Evolutionary conservation across 2,888 invertebrate species (phyloP).

Genomic region (Nesidiocoris tenuis): DNA sequence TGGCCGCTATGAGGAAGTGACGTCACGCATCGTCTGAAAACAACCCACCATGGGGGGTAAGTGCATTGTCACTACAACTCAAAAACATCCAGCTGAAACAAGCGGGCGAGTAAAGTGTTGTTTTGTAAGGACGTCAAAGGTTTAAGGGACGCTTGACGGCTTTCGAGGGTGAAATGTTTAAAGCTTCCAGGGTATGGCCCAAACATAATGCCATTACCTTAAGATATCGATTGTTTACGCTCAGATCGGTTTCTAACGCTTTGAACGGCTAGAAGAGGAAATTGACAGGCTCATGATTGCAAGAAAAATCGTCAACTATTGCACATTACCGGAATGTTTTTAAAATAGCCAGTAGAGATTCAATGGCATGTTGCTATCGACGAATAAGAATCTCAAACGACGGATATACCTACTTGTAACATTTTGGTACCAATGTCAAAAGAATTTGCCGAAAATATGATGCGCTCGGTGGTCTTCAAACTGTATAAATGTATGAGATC

Average conservation of each 20-base stretch:
- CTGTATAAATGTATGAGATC: too few species aligned
- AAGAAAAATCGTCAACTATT: too few species aligned
- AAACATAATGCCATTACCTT: background rate
- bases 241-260: background rate
- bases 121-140: background rate
- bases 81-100: background rate
- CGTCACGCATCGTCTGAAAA: conserved; percentile 41
- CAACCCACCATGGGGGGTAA: conserved; percentile 35
- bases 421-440: too few species aligned
- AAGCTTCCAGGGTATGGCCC: background rate
- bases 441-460: too few species aligned
- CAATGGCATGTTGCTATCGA: too few species aligned
- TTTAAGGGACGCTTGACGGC: background rate
- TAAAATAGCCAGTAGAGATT: too few species aligned
- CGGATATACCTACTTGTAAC: too few species aligned
- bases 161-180: background rate
- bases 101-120: background rate
- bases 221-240: background rate
- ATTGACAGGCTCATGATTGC: too few species aligned
- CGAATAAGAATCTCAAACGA: too few species aligned
- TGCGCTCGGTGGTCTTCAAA: too few species aligned
- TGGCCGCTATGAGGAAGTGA: conserved; percentile 42
- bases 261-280: background rate
- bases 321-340: too few species aligned
- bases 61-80: conserved; percentile 24